These are phyloP conservation scores for Osmoderma eremita DNA, from an alignment of 2,888 invertebrate species.

Conservation along the genomic window DNA sequence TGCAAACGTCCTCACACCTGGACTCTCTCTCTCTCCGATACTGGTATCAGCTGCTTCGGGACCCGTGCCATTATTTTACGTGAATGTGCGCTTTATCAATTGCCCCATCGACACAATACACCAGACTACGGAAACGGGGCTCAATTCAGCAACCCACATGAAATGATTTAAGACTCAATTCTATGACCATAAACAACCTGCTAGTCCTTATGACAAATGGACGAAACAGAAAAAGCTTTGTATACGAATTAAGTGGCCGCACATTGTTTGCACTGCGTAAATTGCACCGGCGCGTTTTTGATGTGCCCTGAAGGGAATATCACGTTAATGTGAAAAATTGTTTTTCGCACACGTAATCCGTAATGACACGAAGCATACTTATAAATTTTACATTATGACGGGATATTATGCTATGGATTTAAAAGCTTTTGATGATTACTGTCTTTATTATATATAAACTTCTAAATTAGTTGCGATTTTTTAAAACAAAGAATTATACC, in stretches of 20 bases:
- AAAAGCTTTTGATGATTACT: too few species aligned
- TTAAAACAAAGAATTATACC: too few species aligned
- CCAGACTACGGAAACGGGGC: constrained; percentile 39
- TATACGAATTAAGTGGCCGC: constrained; percentile 15
- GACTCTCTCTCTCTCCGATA: constrained; percentile 51
- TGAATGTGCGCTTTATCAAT: constrained; percentile 52
- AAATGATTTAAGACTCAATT: constrained; percentile 38
- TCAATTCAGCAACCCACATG: constrained; percentile 35
- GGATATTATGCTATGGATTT: too few species aligned
- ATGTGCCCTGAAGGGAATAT: background rate
- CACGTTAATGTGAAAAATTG: too few species aligned
- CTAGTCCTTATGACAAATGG: constrained; percentile 34
- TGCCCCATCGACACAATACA: constrained; percentile 40
- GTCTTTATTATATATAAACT: too few species aligned
- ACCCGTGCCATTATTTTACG: constrained; percentile 52
- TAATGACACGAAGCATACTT: too few species aligned
- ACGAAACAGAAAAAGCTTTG: constrained; percentile 24
- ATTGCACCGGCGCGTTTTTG: constrained; percentile 6
- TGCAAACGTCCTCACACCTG: constrained; percentile 54
- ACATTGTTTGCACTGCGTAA: constrained; percentile 27
- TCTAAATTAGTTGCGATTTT: too few species aligned
- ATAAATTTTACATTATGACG: too few species aligned
- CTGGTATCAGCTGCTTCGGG: constrained; percentile 52
- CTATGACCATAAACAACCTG: constrained; percentile 37
- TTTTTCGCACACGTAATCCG: too few species aligned